These are phyloP conservation scores for Mormyrus iriodes DNA, from an alignment of 2,113 vertebrate species.

Conservation along the genomic window DNA sequence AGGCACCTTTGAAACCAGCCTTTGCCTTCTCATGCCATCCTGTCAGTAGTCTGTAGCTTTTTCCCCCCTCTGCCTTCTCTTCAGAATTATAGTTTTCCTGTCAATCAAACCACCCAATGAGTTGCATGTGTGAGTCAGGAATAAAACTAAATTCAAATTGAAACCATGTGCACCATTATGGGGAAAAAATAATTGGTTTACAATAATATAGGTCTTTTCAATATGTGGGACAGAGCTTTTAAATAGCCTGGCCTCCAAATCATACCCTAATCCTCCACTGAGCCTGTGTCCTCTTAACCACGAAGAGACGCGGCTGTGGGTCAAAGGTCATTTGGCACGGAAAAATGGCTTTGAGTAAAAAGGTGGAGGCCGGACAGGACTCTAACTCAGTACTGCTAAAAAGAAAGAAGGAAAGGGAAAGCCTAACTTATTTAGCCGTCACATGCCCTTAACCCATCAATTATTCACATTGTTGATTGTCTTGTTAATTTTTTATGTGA, in stretches of 20 bases:
- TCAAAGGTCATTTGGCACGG: neutral
- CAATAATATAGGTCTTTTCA: neutral
- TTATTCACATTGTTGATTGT: neutral
- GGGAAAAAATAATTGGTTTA: conserved; percentile 6
- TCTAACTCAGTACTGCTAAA: neutral
- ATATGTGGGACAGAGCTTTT: conserved; percentile 1
- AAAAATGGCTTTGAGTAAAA: neutral
- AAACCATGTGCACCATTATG: conserved; percentile 4
- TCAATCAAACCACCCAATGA: conserved; percentile 12
- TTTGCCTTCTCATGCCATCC: neutral
- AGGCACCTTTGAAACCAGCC: neutral
- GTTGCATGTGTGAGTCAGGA: neutral
- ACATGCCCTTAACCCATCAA: neutral
- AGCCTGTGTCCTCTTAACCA: neutral
- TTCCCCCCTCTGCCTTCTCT: no score
- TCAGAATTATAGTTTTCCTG: neutral
- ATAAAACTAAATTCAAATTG: conserved; percentile 12
- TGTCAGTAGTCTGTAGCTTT: neutral
- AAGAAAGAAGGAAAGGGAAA: neutral
- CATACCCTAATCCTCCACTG: neutral
- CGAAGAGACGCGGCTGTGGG: neutral
- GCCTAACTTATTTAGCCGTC: neutral
- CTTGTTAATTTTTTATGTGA: neutral
- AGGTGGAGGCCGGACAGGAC: neutral
- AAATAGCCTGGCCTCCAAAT: conserved; percentile 2